Percentiles rank a stretch among this genome's conserved stretches.
phyloP scores from a whole-genome alignment of 1,140 invertebrate genomes.

The Penaeus indicus region DNA sequence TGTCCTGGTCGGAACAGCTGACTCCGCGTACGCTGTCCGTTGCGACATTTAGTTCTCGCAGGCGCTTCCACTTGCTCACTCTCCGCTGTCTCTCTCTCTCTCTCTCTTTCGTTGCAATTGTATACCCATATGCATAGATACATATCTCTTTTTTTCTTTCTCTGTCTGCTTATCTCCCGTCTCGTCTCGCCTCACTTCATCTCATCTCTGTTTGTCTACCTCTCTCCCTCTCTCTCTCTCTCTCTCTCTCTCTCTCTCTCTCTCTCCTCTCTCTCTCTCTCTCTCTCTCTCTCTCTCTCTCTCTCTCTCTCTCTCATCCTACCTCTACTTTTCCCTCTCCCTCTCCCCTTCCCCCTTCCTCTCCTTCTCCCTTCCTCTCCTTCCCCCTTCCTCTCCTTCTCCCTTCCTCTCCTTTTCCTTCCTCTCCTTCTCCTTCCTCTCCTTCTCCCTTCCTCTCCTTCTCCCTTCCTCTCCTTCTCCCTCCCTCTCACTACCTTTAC shows the following conservation, averaged over 20 bases:
- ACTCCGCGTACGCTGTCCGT: no score
- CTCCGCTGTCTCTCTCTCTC: no score
- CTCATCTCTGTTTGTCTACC: not conserved
- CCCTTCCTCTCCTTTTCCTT: not conserved
- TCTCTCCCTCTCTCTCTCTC: not conserved
- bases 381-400: not conserved
- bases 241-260: not conserved
- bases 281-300: constrained; percentile 4
- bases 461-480: not conserved
- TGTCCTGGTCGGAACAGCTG: no score
- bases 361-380: not conserved
- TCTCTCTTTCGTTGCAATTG: not conserved
- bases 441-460: not conserved
- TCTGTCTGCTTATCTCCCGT: no score
- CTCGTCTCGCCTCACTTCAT: not conserved
- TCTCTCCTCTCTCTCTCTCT: not conserved
- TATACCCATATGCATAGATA: not conserved
- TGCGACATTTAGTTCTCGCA: no score
- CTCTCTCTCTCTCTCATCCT: constrained; percentile 38
- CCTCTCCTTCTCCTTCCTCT: not conserved
- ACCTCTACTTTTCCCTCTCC: constrained; percentile 17
- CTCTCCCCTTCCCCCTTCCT: not conserved
- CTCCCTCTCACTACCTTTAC: not conserved
- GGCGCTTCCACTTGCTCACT: no score
- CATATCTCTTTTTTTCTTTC: not conserved